Conservation (phyloP, 2,113 vertebrate genomes). For the Carettochelys insculpta region DNA sequence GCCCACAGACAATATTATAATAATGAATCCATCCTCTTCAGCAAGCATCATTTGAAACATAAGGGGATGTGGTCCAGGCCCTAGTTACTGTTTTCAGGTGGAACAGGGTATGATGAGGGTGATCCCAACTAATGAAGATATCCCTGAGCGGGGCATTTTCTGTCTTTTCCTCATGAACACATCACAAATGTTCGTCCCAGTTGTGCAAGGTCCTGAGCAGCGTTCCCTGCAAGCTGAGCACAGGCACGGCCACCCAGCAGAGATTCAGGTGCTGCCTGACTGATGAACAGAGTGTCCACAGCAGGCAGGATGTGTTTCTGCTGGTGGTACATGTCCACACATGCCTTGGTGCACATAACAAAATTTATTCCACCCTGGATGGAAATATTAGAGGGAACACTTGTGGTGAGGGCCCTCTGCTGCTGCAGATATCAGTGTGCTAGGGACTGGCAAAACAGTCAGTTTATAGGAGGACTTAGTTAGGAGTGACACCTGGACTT, state of each 20-base stretch:
- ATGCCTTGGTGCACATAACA: no score
- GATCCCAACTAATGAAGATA: neutral
- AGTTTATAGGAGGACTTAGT: neutral
- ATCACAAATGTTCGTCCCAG: neutral
- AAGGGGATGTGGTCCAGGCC: neutral
- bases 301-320: no score
- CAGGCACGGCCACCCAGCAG: no score
- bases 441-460: neutral
- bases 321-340: no score
- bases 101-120: neutral
- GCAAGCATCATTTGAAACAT: neutral
- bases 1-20: neutral
- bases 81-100: neutral
- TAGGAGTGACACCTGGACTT: neutral
- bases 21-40: accelerated
- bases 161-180: accelerated
- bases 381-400: no score
- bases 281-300: no score
- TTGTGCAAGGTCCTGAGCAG: accelerated
- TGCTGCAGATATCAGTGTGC: neutral
- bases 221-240: no score
- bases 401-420: neutral
- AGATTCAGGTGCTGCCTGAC: no score
- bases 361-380: no score
- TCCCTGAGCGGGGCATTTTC: neutral